Base-by-base conservation (phyloP, 2,797 vertebrate genomes). In the Oreochromis mossambicus region DNA sequence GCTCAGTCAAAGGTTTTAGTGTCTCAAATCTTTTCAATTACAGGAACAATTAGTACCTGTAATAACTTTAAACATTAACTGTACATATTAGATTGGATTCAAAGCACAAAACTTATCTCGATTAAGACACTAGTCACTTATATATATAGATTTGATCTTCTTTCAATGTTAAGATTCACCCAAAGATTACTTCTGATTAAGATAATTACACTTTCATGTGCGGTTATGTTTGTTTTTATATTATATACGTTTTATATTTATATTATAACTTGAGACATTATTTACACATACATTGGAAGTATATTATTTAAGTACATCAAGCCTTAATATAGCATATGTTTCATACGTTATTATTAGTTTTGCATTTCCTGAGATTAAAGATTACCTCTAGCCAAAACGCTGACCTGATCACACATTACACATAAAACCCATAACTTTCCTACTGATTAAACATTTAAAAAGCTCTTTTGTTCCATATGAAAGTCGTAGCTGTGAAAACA, bases 341-440 rank as follows among this genome's bases (percentile, higher is more conserved):
- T 86, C 48, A 84, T 24, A 87, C 11, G 88, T 76, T 1, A 55
- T 5, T 66, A 8, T n/a, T 36, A 63, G 80, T 51, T 78, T 80
- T 26, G 50, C 46, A 87, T 86, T 93, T 92, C 92, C 90, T 92
- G 89, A 92, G 88, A 83, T 88, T 50, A 89, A 79, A 88, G 66
- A 83, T 76, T 32, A 70, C 29, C 14, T 84, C 13, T 50, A 50
- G 77, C 24, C 54, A 78, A 77, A 77, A 75, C 2, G 21, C 58
- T 41, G 41, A 51, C 24, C 32, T 9, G 7, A 58, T 83, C 26
- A 85, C 10, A 54, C 38, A 85, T 80, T 1, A 78, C 54, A 78
- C 12, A 29, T 43, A 14, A 75, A 75, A 50, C 43, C 43, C 26
- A 75, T 32, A 50, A 50, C 36, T 32, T 10, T 50, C 46, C 5